A percentile compares a stretch with the other conserved stretches of the same genome.
These are phyloP conservation scores for Apantesis nais DNA, from an alignment of 2,888 invertebrate genomes.

Conservation along the genomic window DNA sequence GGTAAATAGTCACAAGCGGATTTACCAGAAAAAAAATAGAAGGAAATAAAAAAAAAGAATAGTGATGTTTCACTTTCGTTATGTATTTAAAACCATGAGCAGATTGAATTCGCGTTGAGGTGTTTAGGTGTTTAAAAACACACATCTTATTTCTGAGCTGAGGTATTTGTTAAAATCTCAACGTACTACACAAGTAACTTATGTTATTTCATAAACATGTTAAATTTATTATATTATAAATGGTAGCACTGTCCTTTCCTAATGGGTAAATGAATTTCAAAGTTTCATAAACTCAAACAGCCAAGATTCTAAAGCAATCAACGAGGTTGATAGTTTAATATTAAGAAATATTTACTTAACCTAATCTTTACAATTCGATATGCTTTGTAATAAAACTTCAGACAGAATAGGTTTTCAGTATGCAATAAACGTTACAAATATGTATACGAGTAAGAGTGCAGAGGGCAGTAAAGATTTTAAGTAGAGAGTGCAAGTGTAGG, in stretches of 20 bases:
- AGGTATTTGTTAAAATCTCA: too few relatives aligned
- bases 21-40: neutral
- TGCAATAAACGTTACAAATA: neutral
- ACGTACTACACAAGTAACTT: too few relatives aligned
- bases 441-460: neutral
- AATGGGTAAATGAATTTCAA: neutral
- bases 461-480: neutral
- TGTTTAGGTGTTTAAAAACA: neutral
- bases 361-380: slow-evolving; percentile 8
- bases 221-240: neutral
- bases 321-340: slow-evolving; percentile 19
- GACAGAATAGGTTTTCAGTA: neutral
- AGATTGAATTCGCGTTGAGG: neutral
- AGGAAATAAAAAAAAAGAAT: neutral
- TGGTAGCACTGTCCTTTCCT: too few relatives aligned
- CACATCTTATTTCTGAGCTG: too few relatives aligned
- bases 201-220: too few relatives aligned
- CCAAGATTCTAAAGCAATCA: slow-evolving; percentile 13
- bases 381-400: neutral
- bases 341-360: slow-evolving; percentile 28
- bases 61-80: neutral
- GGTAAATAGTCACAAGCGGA: neutral
- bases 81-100: neutral
- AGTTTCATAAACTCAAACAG: slow-evolving; percentile 13
- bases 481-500: neutral